Evolutionary conservation across 2,113 vertebrate species (phyloP), one percentile per base, ranked within the genome.

Genomic region (Percopsis transmontana): DNA sequence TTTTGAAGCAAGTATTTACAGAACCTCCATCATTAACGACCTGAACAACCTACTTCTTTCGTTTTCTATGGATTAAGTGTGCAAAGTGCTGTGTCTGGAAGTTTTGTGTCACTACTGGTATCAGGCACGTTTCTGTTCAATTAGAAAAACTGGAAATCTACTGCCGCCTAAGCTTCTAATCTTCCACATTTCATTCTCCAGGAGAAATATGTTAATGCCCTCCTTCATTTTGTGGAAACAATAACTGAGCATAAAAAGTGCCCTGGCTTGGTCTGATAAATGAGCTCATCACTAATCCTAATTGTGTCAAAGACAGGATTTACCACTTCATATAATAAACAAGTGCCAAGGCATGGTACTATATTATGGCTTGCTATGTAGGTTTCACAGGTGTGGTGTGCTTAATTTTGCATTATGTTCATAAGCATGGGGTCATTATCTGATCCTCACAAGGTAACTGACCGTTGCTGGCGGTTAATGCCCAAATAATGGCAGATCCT

Each of bases 231-330:
- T 79, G 62, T 62, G 54, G 50, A 89, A 85, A 84, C 76, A 80
- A 83, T 86, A 71, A 82, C 58, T 70, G 38, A 44, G n/a, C 70
- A 76, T 72, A 76, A 48, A 77, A 86, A 85, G 61, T 56, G 63
- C 68, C 58, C 71, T 72, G 76, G 66, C 69, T 52, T 66, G 48
- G 70, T 85, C 77, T 81, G 84, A 90, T 85, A 88, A 85, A 81
- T 75, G 47, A 81, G 72, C 66, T 86, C 80, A 83, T 81, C 64
- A 75, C 51, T 87, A 85, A 90, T 86, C 80, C 84, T 79, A 81
- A 91, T 87, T 88, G 85, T 85, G 72, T 88, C 76, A 85, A 85
- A 89, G 64, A 51, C 59, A 60, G 68, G 87, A 89, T 89, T 85
- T 83, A 80, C 68, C 74, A 77, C 72, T 81, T 84, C 33, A 77